Evolutionary conservation across 2,797 vertebrate genomes (phyloP).

Genomic region (Botia kubotai): DNA sequence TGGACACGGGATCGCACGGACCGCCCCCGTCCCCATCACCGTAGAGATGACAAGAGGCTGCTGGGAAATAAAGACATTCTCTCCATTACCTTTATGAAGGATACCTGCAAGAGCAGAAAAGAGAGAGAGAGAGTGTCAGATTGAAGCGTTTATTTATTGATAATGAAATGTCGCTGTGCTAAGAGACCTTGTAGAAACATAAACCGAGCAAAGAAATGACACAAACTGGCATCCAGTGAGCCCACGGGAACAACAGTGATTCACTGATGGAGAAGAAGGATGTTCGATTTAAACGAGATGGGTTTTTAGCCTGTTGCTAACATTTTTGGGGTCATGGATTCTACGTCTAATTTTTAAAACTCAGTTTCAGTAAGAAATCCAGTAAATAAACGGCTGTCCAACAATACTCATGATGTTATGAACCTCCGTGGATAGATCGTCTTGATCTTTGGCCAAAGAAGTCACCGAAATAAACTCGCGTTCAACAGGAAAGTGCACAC

Average conservation of each 20-base stretch:
- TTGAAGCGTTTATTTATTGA: conserved; percentile 27
- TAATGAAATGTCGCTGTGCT: conserved; percentile 28
- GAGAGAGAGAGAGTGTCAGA: conserved; percentile 4
- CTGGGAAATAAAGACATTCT: conserved; percentile 88
- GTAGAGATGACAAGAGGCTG: conserved; percentile 86
- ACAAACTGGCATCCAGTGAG: conserved; percentile 19
- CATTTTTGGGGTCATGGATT: conserved; percentile 14
- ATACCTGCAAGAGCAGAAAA: conserved; percentile 78
- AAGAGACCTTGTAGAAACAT: conserved; percentile 19
- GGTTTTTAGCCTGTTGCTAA: not conserved
- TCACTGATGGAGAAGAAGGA: not conserved
- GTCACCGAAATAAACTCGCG: not conserved
- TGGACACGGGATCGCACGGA: conserved; percentile 85
- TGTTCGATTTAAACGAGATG: conserved; percentile 16
- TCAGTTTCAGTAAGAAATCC: not conserved
- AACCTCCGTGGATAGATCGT: not conserved
- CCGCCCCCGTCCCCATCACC: conserved; percentile 85
- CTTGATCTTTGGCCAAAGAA: not conserved
- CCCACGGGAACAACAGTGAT: conserved; percentile 1
- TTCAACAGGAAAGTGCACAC: not conserved
- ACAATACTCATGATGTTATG: not conserved
- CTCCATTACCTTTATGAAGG: conserved; percentile 88
- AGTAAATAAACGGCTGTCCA: not conserved
- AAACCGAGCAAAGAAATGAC: conserved; percentile 21
- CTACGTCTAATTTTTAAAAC: not conserved